A percentile compares a stretch with the other conserved stretches of the same genome.
Evolutionary conservation across 2,113 vertebrate genomes (phyloP).

Genomic region (Onychostoma macrolepis): DNA sequence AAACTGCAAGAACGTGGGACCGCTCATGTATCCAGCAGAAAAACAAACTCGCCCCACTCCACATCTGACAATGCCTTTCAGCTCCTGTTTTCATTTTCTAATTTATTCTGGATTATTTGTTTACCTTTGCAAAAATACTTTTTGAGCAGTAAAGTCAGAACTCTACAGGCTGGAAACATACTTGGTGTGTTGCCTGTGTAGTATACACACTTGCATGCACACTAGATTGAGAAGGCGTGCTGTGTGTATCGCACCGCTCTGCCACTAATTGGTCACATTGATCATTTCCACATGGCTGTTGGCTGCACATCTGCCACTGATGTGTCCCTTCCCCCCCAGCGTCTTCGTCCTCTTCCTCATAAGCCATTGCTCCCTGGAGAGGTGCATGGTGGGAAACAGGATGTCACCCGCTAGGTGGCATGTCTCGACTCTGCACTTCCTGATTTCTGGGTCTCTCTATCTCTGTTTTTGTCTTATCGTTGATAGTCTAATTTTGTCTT

Average conservation of each 20-base stretch:
- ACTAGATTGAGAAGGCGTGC: constrained; percentile 39
- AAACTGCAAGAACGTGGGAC: constrained; percentile 67
- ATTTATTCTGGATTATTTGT: constrained; percentile 62
- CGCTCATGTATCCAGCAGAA: constrained; percentile 60
- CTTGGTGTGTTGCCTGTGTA: not conserved
- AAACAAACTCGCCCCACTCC: constrained; percentile 55
- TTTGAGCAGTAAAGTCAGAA: not conserved
- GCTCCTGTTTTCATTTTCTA: constrained; percentile 48
- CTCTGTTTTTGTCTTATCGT: not conserved
- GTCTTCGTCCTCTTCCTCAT: not conserved
- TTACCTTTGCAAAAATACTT: constrained; percentile 59
- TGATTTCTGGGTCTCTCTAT: constrained; percentile 35
- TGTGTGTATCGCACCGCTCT: constrained; percentile 23
- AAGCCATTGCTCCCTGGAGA: constrained; percentile 32
- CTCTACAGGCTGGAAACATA: not conserved
- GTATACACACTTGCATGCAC: not conserved
- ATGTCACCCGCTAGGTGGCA: constrained; percentile 51
- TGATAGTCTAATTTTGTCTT: not conserved
- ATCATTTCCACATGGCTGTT: constrained; percentile 58
- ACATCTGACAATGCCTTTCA: constrained; percentile 25
- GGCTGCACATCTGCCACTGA: constrained; percentile 55
- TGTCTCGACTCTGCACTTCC: constrained; percentile 34
- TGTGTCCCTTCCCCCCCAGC: constrained; percentile 21
- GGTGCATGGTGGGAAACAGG: constrained; percentile 54
- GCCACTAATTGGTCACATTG: constrained; percentile 57